Conservation (phyloP, 2,888 invertebrate species). For the Gastracanthus pulcherrimus region DNA sequence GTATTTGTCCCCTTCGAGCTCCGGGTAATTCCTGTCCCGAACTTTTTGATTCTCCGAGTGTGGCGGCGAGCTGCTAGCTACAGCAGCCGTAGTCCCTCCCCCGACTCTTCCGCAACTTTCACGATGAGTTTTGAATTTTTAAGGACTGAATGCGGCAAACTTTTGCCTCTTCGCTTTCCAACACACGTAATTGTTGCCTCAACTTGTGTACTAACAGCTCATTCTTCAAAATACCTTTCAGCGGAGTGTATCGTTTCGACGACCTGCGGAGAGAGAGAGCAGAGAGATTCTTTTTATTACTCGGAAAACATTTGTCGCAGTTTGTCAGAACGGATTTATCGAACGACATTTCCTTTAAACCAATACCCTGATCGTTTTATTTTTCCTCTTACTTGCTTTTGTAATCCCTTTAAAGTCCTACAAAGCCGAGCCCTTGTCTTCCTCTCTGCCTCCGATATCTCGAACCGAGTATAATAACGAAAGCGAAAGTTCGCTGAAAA, state of each 20-base stretch:
- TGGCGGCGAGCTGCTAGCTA: neutral
- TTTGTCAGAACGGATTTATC: conserved; percentile 46
- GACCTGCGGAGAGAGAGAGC: neutral
- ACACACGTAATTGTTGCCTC: conserved; percentile 48
- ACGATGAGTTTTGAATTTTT: conserved; percentile 58
- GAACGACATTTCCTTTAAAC: conserved; percentile 35
- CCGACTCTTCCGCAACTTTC: conserved; percentile 18
- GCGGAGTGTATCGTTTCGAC: conserved; percentile 14
- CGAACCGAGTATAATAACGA: neutral
- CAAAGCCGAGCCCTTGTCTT: conserved; percentile 33
- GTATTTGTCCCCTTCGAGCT: conserved; percentile 49
- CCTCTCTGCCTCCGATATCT: neutral
- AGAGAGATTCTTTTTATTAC: too few relatives aligned
- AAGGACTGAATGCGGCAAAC: conserved; percentile 47
- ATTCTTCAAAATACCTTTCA: conserved; percentile 28
- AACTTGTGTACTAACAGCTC: conserved; percentile 44
- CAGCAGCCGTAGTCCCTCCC: neutral
- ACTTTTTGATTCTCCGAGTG: conserved; percentile 58
- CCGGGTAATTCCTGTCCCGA: conserved; percentile 30
- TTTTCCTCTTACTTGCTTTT: neutral
- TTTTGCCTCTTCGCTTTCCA: conserved; percentile 26
- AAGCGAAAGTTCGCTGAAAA: conserved; percentile 42
- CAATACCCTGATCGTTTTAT: conserved; percentile 30
- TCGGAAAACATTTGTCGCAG: conserved; percentile 29
- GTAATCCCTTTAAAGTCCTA: conserved; percentile 43